These are phyloP conservation scores for Mercenaria mercenaria DNA, from an alignment of 1,140 invertebrate genomes.

Conservation along the genomic window DNA sequence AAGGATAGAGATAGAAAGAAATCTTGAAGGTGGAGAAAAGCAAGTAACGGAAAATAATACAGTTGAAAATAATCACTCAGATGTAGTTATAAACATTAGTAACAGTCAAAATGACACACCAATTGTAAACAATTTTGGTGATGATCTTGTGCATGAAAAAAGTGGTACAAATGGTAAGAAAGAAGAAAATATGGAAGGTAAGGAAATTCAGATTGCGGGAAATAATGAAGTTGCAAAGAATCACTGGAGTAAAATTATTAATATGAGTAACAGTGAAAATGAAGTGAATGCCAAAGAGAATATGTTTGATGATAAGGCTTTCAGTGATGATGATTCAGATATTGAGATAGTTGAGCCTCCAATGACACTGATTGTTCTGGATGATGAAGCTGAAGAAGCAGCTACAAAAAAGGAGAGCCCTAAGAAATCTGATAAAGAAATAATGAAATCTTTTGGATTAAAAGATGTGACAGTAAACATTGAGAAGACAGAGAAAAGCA, in stretches of 20 bases:
- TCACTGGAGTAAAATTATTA: background rate
- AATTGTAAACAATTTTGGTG: too few relatives aligned
- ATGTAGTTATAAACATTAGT: too few relatives aligned
- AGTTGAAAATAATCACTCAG: background rate
- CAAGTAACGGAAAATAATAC: background rate
- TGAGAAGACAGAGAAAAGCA: background rate
- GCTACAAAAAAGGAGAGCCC: background rate
- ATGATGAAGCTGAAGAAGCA: background rate
- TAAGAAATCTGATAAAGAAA: background rate
- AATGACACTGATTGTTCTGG: background rate
- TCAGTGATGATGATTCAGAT: constrained; percentile 26
- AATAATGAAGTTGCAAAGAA: background rate
- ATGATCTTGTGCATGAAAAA: too few relatives aligned
- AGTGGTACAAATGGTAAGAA: background rate
- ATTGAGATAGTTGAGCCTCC: constrained; percentile 1
- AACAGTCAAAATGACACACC: too few relatives aligned
- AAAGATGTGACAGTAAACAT: background rate
- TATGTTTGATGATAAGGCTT: background rate
- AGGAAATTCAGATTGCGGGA: too few relatives aligned
- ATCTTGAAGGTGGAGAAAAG: too few relatives aligned
- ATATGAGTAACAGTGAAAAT: background rate
- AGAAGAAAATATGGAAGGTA: background rate
- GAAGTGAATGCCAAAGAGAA: background rate
- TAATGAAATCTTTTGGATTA: background rate
- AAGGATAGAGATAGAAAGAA: too few relatives aligned